Conservation (phyloP, 2,797 vertebrate genomes). For the Aplochiton taeniatus region DNA sequence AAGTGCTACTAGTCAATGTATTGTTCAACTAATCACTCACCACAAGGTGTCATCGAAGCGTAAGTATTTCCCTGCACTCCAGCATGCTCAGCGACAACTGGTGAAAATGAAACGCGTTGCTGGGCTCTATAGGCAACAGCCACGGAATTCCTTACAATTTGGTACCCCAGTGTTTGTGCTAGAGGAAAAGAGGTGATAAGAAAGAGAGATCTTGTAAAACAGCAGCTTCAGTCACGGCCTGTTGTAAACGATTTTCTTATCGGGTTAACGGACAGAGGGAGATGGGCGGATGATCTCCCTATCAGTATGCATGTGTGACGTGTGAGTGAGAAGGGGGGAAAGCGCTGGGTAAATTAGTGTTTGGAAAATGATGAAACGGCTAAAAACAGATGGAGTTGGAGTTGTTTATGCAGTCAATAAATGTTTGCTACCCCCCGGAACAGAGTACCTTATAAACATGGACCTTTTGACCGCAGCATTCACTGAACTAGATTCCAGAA, state of each 20-base stretch:
- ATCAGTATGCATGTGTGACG: not conserved
- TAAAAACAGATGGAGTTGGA: not conserved
- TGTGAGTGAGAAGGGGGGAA: not conserved
- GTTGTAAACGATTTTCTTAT: conserved; percentile 27
- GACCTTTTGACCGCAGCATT: not conserved
- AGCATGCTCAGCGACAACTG: too few species aligned
- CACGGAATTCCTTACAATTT: too few species aligned
- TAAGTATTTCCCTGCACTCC: too few species aligned
- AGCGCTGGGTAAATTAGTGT: not conserved
- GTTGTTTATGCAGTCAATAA: conserved; percentile 33
- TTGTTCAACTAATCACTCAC: too few species aligned
- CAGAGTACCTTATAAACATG: conserved; percentile 26
- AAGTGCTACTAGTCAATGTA: too few species aligned
- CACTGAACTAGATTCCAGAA: too few species aligned
- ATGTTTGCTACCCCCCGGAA: conserved; percentile 13
- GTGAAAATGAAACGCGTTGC: too few species aligned
- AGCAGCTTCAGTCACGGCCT: conserved; percentile 3
- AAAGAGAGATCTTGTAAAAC: too few species aligned
- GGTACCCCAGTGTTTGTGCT: too few species aligned
- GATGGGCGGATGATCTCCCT: conserved; percentile 5
- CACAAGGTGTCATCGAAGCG: too few species aligned
- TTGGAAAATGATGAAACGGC: not conserved
- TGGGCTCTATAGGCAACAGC: too few species aligned
- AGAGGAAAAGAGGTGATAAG: too few species aligned
- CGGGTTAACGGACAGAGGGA: conserved; percentile 12